phyloP scores from a whole-genome alignment of 2,888 invertebrate species.

The Brachyptera risi region DNA sequence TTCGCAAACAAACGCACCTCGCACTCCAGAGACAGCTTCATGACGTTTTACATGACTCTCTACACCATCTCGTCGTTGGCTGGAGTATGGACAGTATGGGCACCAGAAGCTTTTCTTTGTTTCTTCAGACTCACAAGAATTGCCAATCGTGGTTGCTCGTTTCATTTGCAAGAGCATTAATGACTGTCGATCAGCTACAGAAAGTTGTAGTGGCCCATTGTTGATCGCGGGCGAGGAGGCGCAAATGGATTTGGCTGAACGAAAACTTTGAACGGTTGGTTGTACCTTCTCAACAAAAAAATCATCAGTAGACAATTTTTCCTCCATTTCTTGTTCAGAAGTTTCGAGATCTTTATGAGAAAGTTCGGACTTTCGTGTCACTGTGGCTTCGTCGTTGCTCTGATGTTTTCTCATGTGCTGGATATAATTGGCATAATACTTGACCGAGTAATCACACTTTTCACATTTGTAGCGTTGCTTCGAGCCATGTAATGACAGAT shows the following conservation, averaged over 20 bases:
- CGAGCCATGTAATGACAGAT: conserved; percentile 76
- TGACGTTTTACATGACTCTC: conserved; percentile 74
- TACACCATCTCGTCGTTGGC: conserved; percentile 65
- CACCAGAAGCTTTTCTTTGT: conserved; percentile 65
- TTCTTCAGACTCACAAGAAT: conserved; percentile 42
- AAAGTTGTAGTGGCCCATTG: conserved; percentile 53
- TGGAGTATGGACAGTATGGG: conserved; percentile 75
- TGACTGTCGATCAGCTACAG: conserved; percentile 60
- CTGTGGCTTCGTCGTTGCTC: conserved; percentile 62
- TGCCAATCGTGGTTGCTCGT: conserved; percentile 45
- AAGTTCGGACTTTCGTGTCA: conserved; percentile 46
- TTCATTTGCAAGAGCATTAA: conserved; percentile 55
- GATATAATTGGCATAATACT: conserved; percentile 77
- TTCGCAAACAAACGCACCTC: conserved; percentile 64
- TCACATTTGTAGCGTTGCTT: conserved; percentile 79
- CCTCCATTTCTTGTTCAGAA: conserved; percentile 33
- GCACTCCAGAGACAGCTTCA: conserved; percentile 54
- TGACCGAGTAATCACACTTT: conserved; percentile 82
- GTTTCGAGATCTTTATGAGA: not conserved
- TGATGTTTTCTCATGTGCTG: conserved; percentile 79
- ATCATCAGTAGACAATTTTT: conserved; percentile 36
- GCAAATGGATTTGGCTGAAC: conserved; percentile 26
- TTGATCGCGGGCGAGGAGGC: conserved; percentile 22
- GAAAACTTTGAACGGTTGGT: not conserved
- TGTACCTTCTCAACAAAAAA: not conserved